Base-by-base conservation (phyloP, 1,140 invertebrate genomes). In the Drosophila pseudoananassae region DNA sequence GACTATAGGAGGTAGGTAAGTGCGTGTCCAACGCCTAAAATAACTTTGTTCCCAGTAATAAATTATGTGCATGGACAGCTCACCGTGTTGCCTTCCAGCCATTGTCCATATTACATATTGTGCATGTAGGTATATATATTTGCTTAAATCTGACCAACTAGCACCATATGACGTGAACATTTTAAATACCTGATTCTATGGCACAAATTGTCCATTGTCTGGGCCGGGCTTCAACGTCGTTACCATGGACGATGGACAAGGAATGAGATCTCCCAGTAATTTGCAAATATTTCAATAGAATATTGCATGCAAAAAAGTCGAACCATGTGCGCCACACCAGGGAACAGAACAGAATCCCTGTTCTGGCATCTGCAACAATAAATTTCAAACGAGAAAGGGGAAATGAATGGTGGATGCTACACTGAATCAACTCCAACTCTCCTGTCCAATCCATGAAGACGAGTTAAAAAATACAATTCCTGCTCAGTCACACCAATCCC, bases 241-340 rank as follows among this genome's bases (percentile, higher is more conserved):
- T 60, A 38, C 40, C 65, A 64, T 27, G 57, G 56, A 29, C 59
- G 56, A 47, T 9, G 6, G 17, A 25, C 17, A 40, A 50, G 53
- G 33, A 10, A 20, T 51, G 57, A 50, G 43, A 10, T 40, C 68
- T 73, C 61, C 55, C 40, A 77, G 83, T 89, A 88, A 88, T 88
- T 88, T 88, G 84, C 79, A 79, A 88, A 88, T 88, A 88, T 88
- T 89, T 88, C 83, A 88, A 88, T 89, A 71, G 84, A 79, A 82
- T 76, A 82, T 78, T 64, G 59, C 47, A 75, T 82, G 64, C 40
- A 68, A 78, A 65, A 49, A 51, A 53, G 59, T 68, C 56, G 69
- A 74, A 79, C 76, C 80, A 84, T 84, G 79, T 79, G 80, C 80
- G 69, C 69, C 58, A 76, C 72, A 76, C 50, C 52, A 58, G 55